Evolutionary conservation across 2,888 invertebrate species (phyloP).

Genomic region (Lithophane leautieri): DNA sequence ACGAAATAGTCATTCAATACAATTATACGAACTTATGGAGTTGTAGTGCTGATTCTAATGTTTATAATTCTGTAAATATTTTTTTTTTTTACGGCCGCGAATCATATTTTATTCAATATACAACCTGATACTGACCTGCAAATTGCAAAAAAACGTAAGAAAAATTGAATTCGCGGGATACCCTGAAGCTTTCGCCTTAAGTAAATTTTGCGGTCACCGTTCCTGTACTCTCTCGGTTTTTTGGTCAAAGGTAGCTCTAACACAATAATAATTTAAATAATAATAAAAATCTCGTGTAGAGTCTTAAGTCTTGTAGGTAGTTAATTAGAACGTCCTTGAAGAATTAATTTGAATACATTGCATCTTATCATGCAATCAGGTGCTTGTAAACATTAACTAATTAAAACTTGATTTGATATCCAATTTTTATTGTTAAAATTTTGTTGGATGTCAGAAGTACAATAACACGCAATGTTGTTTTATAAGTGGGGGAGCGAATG

Average conservation of each 20-base stretch:
- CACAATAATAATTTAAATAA: not conserved
- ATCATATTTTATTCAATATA: too few relatives aligned
- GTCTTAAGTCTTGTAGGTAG: too few relatives aligned
- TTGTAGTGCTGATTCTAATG: too few relatives aligned
- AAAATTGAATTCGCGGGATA: too few relatives aligned
- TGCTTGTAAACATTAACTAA: slow-evolving; percentile 32
- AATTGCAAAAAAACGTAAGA: too few relatives aligned
- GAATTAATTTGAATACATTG: slow-evolving; percentile 26
- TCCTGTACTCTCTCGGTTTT: not conserved
- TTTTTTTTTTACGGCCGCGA: too few relatives aligned
- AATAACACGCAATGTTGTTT: slow-evolving; percentile 36
- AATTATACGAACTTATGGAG: too few relatives aligned
- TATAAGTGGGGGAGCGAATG: slow-evolving; percentile 7
- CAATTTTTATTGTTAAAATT: slow-evolving; percentile 30
- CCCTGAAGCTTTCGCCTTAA: too few relatives aligned
- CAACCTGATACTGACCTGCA: too few relatives aligned
- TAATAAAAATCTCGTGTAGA: not conserved
- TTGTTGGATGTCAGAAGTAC: slow-evolving; percentile 21
- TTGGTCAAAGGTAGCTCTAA: not conserved
- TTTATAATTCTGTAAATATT: too few relatives aligned
- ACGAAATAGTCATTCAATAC: too few relatives aligned
- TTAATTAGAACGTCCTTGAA: too few relatives aligned
- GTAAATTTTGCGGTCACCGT: not conserved
- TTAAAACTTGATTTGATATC: slow-evolving; percentile 46
- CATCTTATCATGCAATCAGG: slow-evolving; percentile 34